These are phyloP conservation scores for Hippocampus guttulatus DNA, from an alignment of 2,113 vertebrate genomes.

Conservation along the genomic window DNA sequence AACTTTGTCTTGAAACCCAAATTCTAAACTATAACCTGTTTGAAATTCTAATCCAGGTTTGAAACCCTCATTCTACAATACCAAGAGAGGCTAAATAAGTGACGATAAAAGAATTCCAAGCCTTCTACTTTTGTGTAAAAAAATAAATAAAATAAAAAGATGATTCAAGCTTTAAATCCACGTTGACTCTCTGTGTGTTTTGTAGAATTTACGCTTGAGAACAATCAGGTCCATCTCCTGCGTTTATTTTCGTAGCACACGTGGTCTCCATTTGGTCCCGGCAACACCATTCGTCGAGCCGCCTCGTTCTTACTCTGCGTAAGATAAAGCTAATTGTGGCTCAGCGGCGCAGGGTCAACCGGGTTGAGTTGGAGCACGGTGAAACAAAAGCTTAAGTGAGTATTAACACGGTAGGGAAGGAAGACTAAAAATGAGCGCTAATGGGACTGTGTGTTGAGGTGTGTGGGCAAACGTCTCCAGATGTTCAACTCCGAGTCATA, in stretches of 20 bases:
- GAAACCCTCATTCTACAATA: not conserved
- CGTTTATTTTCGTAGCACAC: not conserved
- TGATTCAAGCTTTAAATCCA: not conserved
- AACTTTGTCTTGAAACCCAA: not conserved
- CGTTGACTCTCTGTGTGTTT: not conserved
- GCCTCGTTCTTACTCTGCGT: not conserved
- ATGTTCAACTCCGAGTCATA: not conserved
- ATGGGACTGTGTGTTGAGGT: not conserved
- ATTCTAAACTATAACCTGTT: not conserved
- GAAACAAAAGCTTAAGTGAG: not conserved
- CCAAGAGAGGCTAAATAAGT: not conserved
- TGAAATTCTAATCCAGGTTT: not conserved
- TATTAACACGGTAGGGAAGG: not conserved
- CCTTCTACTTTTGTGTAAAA: not conserved
- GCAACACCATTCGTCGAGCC: not conserved
- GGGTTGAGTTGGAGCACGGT: not conserved
- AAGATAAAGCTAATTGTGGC: constrained; percentile 1
- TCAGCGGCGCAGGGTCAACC: not conserved
- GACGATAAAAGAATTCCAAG: not conserved
- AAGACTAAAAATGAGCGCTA: not conserved
- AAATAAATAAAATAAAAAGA: not conserved
- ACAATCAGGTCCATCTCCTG: not conserved
- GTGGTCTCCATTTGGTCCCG: not conserved
- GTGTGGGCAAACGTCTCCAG: constrained; percentile 5
- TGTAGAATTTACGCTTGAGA: not conserved